These are phyloP conservation scores for Hipparchia semele DNA, from an alignment of 2,888 invertebrate species.

Conservation along the genomic window DNA sequence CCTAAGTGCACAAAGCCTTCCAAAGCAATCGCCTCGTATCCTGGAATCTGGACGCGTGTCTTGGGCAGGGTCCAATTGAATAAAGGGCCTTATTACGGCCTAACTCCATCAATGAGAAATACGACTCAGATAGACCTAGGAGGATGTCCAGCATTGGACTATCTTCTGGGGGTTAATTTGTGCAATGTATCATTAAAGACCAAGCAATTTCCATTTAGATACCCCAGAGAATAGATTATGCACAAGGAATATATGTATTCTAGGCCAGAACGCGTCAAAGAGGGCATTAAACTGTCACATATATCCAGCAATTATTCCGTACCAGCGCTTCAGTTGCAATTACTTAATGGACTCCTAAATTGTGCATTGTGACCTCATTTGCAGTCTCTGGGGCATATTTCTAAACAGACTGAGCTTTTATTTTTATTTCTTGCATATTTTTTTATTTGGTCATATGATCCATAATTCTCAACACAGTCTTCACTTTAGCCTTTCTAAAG, in stretches of 20 bases:
- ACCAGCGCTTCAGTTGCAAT: conserved; percentile 13
- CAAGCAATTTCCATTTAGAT: conserved; percentile 14
- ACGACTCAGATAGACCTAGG: no score
- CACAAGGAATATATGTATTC: conserved; percentile 22
- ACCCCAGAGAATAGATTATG: conserved; percentile 23
- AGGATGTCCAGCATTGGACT: background rate
- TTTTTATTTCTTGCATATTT: background rate
- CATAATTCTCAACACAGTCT: no score
- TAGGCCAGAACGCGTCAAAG: conserved; percentile 19
- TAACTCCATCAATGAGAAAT: no score
- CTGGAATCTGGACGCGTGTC: no score
- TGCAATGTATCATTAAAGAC: background rate
- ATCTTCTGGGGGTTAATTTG: background rate
- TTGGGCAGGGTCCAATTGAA: no score
- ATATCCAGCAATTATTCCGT: conserved; percentile 13
- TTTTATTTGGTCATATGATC: no score
- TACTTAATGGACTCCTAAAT: conserved; percentile 21
- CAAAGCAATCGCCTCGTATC: no score
- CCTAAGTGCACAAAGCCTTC: no score
- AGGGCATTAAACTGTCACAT: conserved; percentile 18
- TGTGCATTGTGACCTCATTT: conserved; percentile 15
- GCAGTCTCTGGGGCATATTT: background rate
- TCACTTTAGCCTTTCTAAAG: no score
- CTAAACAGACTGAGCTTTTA: background rate
- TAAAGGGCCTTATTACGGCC: no score